Evolutionary conservation across 2,888 invertebrate genomes (phyloP), one percentile per base, ranked within the genome.

Genomic region (Rotaria socialis): DNA sequence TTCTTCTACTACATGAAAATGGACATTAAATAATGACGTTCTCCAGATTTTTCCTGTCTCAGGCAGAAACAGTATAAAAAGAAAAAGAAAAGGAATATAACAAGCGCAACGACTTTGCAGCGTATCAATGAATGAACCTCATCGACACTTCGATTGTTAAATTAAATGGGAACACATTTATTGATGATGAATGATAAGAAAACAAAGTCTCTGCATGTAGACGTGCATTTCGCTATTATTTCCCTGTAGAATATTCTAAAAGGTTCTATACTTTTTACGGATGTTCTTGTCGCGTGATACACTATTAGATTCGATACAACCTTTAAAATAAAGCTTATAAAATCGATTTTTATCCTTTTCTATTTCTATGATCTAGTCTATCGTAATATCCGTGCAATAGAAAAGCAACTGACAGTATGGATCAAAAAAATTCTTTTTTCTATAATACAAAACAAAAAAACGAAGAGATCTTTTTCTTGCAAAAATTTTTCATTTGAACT

Each of bases 41-140:
- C 2, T 52, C 52, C 52, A 16, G 16, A 16, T 52, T 52, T 50
- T 16, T 52, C 52, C 52, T 91, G 89, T 95, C 94, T 24, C 24
- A 24, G 24, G 19, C 8, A 50, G 14, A 5, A 14, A 50, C 8
- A 50, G 50, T 50, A 50, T 11, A 50, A 50, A 50, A 50, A 35
- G 6, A 8, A 27, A 41, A 67, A 35, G 19, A 67, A 35, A 35
- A 35, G 35, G 35, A 35, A 35, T 35, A 67, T 27, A 67, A 5
- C 4, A 35, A 14, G 35, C 5, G 35, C 5, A 52, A 16, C 8
- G 52, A 2, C 52, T 8, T 16, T 52, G 16, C 16, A 52, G 16
- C 52, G 5, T 52, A 52, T 14, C 11, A 52, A 52, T 52, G 14
- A 52, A 52, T 52, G 52, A 52, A 52, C 16, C 16, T 52, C 16